These are phyloP conservation scores for Neoscelio sp. DNA, from an alignment of 2,888 invertebrate species.

Conservation along the genomic window DNA sequence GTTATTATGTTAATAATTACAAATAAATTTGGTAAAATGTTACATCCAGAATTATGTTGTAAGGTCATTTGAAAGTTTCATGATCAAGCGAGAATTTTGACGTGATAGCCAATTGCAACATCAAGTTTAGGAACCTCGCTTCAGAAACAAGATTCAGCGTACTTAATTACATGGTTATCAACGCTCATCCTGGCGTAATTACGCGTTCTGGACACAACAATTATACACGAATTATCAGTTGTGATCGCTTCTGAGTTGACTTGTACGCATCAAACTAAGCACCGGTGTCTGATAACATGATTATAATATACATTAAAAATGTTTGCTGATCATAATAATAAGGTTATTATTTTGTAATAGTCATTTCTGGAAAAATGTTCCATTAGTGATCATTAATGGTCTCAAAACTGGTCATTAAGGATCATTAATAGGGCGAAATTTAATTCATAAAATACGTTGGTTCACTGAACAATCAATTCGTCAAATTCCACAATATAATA, in stretches of 20 bases:
- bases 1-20: too few species aligned
- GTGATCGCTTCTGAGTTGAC: conserved; percentile 68
- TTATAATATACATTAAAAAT: conserved; percentile 25
- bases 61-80: conserved; percentile 4
- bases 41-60: too few species aligned
- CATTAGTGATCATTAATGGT: too few species aligned
- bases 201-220: conserved; percentile 74
- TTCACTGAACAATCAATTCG: too few species aligned
- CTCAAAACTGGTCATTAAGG: too few species aligned
- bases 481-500: too few species aligned
- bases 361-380: too few species aligned
- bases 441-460: too few species aligned
- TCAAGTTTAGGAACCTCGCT: conserved; percentile 36
- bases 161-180: conserved; percentile 69
- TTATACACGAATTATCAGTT: conserved; percentile 77
- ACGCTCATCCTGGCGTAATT: conserved; percentile 71
- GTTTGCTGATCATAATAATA: conserved; percentile 10
- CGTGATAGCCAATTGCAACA: conserved; percentile 20
- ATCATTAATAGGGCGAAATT: too few species aligned
- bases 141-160: conserved; percentile 39
- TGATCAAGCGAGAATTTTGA: conserved; percentile 9
- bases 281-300: conserved; percentile 1
- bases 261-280: conserved; percentile 47
- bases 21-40: too few species aligned
- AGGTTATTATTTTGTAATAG: not conserved